Percentiles rank a stretch among this genome's conserved stretches.
These are phyloP conservation scores for Scylla paramamosain DNA, from an alignment of 1,140 invertebrate genomes.

Conservation along the genomic window DNA sequence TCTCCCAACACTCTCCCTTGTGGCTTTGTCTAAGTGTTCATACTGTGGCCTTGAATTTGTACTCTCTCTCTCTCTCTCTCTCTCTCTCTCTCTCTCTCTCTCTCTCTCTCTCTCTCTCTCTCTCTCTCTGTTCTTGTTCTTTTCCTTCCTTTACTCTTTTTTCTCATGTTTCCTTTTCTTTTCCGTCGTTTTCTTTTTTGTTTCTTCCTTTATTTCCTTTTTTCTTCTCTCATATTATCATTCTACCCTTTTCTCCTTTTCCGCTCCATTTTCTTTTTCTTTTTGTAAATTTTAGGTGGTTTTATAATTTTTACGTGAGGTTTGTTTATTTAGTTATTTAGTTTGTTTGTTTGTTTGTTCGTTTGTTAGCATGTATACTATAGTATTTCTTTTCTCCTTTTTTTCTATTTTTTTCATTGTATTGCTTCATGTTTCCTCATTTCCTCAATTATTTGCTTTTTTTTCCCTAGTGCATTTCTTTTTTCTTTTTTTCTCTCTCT, in stretches of 20 bases:
- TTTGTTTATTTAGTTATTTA: neutral
- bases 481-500: neutral
- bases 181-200: neutral
- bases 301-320: neutral
- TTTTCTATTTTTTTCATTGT: neutral
- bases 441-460: neutral
- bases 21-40: too few relatives aligned
- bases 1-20: too few relatives aligned
- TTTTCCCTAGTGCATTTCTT: neutral
- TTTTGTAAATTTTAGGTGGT: neutral
- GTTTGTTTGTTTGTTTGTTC: neutral
- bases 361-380: neutral
- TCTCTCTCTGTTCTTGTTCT: neutral
- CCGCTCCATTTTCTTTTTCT: neutral
- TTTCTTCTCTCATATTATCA: neutral
- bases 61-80: neutral
- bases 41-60: neutral
- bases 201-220: neutral
- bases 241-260: conserved; percentile 6
- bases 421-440: too few relatives aligned
- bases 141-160: neutral
- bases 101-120: neutral
- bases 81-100: neutral
- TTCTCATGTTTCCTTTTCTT: neutral
- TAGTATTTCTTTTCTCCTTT: neutral